These are phyloP conservation scores for Montipora capitata DNA, from an alignment of 92 coral and sea anemone genomes.

Conservation along the genomic window DNA sequence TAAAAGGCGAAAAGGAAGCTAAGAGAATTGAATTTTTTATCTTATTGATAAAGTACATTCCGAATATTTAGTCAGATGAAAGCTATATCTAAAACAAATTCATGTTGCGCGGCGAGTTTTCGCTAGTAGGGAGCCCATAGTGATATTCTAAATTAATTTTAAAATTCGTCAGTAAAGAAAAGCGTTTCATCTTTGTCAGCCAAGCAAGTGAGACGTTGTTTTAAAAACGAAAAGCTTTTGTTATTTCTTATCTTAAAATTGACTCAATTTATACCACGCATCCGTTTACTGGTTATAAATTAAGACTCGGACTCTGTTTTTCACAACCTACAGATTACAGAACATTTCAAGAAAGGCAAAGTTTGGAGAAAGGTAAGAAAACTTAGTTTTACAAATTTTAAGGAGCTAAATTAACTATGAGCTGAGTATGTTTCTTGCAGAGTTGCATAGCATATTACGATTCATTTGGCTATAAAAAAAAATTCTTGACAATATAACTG, in stretches of 20 bases:
- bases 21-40: neutral
- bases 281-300: slow-evolving; percentile 41
- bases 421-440: no score
- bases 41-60: neutral
- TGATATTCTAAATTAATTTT: slow-evolving; percentile 13
- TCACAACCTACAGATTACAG: slow-evolving; percentile 4
- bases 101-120: neutral
- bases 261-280: slow-evolving; percentile 23
- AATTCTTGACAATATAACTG: neutral
- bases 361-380: slow-evolving; percentile 1
- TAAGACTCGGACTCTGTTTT: neutral
- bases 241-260: slow-evolving; percentile 27
- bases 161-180: neutral
- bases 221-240: slow-evolving; percentile 18
- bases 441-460: no score
- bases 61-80: neutral
- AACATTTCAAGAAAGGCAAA: neutral
- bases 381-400: neutral
- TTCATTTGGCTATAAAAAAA: no score
- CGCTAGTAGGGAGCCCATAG: slow-evolving; percentile 9
- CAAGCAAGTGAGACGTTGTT: neutral
- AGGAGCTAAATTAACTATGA: no score
- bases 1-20: neutral
- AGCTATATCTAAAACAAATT: neutral
- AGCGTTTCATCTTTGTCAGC: neutral